These are phyloP conservation scores for Sthenelais limicola DNA, from an alignment of 2,888 invertebrate species.

Conservation along the genomic window DNA sequence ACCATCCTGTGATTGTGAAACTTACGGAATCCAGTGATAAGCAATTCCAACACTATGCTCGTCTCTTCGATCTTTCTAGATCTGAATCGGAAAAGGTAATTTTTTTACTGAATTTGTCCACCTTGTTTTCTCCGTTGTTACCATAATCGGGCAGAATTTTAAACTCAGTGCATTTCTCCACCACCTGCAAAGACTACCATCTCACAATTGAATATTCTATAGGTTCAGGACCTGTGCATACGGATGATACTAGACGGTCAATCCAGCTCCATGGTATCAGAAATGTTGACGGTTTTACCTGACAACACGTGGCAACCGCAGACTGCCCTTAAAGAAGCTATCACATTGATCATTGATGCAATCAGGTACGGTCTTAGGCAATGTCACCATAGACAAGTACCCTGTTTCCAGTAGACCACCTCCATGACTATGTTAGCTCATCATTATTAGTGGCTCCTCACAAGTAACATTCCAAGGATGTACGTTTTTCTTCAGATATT, in stretches of 20 bases:
- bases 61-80: slow-evolving; percentile 62
- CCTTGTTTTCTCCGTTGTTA: background rate
- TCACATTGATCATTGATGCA: slow-evolving; percentile 52
- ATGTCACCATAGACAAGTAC: too few relatives aligned
- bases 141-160: background rate
- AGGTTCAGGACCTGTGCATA: slow-evolving; percentile 60
- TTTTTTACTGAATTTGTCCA: background rate
- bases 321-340: slow-evolving; percentile 56
- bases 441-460: too few relatives aligned
- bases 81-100: slow-evolving; percentile 53
- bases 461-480: too few relatives aligned
- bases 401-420: too few relatives aligned
- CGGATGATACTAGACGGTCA: slow-evolving; percentile 62
- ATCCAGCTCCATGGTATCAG: slow-evolving; percentile 57
- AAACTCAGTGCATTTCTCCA: background rate
- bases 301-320: slow-evolving; percentile 54
- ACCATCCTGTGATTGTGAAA: slow-evolving; percentile 55
- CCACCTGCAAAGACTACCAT: too few relatives aligned
- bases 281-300: slow-evolving; percentile 48
- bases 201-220: too few relatives aligned
- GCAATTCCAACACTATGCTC: slow-evolving; percentile 56
- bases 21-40: slow-evolving; percentile 57
- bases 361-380: slow-evolving; percentile 53
- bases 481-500: too few relatives aligned
- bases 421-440: too few relatives aligned